Percentiles rank a stretch among this genome's conserved stretches.
phyloP scores from a whole-genome alignment of 2,797 vertebrate species.

The Aulostomus chinensis region DNA sequence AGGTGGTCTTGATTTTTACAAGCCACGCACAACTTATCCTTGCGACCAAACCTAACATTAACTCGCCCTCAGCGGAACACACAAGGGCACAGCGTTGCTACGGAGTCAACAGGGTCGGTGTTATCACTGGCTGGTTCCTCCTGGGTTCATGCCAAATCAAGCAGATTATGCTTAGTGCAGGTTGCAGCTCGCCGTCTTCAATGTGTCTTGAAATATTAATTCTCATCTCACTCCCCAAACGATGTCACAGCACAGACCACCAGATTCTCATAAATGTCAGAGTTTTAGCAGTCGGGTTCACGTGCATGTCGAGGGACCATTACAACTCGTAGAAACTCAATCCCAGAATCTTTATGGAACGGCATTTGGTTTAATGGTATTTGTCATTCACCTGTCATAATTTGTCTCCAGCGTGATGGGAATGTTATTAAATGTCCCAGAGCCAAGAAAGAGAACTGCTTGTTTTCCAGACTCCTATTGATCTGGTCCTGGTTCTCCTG shows the following conservation, averaged over 20 bases:
- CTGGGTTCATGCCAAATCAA: conserved; percentile 20
- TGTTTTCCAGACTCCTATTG: conserved; percentile 23
- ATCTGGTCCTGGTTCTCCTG: neutral
- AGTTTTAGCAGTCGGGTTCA: conserved; percentile 36
- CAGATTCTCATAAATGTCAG: conserved; percentile 30
- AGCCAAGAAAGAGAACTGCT: conserved; percentile 28
- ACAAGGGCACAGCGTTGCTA: conserved; percentile 8
- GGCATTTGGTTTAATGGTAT: conserved; percentile 66
- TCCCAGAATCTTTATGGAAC: conserved; percentile 49
- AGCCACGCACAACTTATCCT: too few species aligned
- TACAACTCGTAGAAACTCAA: conserved; percentile 14
- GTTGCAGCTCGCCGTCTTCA: conserved; percentile 21
- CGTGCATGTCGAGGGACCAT: conserved; percentile 19
- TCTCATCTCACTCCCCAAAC: conserved; percentile 2
- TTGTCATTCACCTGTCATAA: conserved; percentile 69
- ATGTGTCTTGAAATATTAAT: conserved; percentile 53
- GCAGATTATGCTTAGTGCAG: conserved; percentile 20
- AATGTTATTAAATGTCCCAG: conserved; percentile 48
- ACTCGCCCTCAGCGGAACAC: too few species aligned
- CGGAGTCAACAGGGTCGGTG: conserved; percentile 33
- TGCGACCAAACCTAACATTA: too few species aligned
- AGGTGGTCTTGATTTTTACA: too few species aligned
- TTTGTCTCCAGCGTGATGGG: conserved; percentile 41
- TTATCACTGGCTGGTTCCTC: too few species aligned
- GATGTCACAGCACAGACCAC: conserved; percentile 19